Conservation (phyloP, 2,113 vertebrate genomes). For the Pseudorhombus dupliciocellatus region DNA sequence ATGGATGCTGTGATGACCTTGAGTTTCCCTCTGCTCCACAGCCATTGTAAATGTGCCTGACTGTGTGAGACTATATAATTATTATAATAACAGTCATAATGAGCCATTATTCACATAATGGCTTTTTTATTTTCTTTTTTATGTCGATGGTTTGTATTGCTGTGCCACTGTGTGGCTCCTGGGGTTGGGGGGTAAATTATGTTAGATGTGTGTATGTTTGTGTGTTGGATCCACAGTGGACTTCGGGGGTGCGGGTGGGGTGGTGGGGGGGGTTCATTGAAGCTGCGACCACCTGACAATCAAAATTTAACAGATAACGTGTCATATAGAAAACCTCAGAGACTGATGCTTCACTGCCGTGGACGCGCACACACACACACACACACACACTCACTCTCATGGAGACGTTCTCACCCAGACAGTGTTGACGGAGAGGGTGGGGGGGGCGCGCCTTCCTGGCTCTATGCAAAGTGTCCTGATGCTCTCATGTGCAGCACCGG, state of each 20-base stretch:
- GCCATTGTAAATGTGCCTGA: constrained; percentile 78
- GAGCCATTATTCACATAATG: constrained; percentile 66
- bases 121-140: constrained; percentile 43
- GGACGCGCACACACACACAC: constrained; percentile 20
- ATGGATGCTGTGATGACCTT: constrained; percentile 16
- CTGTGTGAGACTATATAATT: constrained; percentile 66
- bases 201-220: constrained; percentile 56
- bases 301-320: constrained; percentile 29
- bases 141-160: constrained; percentile 60
- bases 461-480: constrained; percentile 75
- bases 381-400: constrained; percentile 7
- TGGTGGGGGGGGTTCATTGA: not conserved
- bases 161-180: constrained; percentile 84
- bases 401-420: constrained; percentile 34
- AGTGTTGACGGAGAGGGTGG: not conserved
- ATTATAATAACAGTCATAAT: constrained; percentile 42
- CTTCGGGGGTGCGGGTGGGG: constrained; percentile 42
- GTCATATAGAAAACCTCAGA: constrained; percentile 10
- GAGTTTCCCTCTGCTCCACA: constrained; percentile 59
- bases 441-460: constrained; percentile 34
- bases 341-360: constrained; percentile 35
- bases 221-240: constrained; percentile 45
- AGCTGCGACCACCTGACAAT: constrained; percentile 65
- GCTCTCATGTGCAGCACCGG: constrained; percentile 29
- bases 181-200: constrained; percentile 72